phyloP scores from a whole-genome alignment of 2,888 invertebrate species.

The Drosophila eohydei region DNA sequence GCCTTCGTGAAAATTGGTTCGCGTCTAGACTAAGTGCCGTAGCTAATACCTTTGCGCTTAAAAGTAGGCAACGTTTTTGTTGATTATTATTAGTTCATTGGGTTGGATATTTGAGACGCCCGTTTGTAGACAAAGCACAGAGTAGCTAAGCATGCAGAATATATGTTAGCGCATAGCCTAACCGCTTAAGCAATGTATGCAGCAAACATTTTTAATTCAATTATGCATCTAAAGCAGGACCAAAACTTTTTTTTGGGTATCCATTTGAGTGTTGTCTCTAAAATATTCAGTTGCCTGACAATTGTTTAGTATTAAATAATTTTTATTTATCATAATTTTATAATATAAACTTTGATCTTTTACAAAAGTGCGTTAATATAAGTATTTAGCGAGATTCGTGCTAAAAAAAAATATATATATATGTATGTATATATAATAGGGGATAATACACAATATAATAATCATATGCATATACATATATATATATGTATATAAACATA shows the following conservation, averaged over 20 bases:
- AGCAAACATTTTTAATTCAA: not conserved
- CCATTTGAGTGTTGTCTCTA: too few relatives aligned
- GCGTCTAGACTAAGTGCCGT: not conserved
- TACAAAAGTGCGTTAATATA: slow-evolving; percentile 46
- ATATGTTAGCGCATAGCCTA: not conserved
- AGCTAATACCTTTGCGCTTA: not conserved
- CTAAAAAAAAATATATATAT: slow-evolving; percentile 44
- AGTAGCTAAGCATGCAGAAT: not conserved
- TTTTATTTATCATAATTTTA: slow-evolving; percentile 48
- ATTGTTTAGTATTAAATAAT: slow-evolving; percentile 39
- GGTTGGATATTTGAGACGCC: not conserved
- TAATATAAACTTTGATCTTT: slow-evolving; percentile 29
- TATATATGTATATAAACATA: slow-evolving; percentile 13
- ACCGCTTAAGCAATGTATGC: not conserved
- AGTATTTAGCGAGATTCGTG: slow-evolving; percentile 61
- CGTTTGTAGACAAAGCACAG: not conserved
- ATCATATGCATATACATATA: slow-evolving; percentile 13
- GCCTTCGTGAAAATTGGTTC: not conserved
- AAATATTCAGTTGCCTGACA: not conserved
- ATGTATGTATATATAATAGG: slow-evolving; percentile 29
- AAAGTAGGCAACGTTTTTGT: slow-evolving; percentile 20
- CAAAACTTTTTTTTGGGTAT: too few relatives aligned
- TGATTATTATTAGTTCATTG: too few relatives aligned
- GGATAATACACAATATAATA: slow-evolving; percentile 43
- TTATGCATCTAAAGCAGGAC: not conserved